Evolutionary conservation across 1,140 invertebrate species (phyloP).

Genomic region (Procambarus virginalis): DNA sequence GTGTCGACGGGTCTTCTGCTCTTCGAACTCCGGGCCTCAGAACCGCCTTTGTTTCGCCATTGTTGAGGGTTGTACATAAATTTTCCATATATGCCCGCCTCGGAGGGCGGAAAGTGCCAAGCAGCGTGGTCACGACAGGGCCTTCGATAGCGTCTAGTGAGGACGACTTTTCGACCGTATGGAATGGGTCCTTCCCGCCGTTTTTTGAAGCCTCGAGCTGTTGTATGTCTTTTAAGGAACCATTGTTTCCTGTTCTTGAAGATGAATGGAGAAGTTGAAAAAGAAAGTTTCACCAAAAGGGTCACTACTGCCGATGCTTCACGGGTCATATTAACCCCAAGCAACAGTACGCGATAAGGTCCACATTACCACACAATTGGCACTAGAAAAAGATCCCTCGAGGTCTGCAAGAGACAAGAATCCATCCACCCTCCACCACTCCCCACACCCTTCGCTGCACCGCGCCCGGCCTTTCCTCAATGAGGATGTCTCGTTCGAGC

Average conservation of each 20-base stretch:
- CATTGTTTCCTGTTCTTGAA: background rate
- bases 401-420: background rate
- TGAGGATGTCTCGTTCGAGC: background rate
- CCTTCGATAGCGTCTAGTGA: too few relatives aligned
- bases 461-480: background rate
- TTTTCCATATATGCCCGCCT: slow-evolving; percentile 1
- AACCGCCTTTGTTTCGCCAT: background rate
- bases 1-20: too few relatives aligned
- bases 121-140: too few relatives aligned
- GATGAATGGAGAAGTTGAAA: background rate
- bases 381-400: background rate
- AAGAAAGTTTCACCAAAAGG: background rate
- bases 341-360: background rate
- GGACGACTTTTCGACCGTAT: too few relatives aligned
- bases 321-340: background rate
- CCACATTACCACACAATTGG: background rate
- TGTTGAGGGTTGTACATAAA: background rate
- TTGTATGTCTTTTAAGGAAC: background rate
- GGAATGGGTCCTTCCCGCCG: background rate
- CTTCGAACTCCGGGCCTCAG: background rate
- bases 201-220: background rate
- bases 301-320: background rate
- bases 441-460: background rate
- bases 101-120: background rate
- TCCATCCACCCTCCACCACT: background rate